Base-by-base conservation (phyloP, 2,797 vertebrate genomes). In the Hoplostethus mediterraneus region DNA sequence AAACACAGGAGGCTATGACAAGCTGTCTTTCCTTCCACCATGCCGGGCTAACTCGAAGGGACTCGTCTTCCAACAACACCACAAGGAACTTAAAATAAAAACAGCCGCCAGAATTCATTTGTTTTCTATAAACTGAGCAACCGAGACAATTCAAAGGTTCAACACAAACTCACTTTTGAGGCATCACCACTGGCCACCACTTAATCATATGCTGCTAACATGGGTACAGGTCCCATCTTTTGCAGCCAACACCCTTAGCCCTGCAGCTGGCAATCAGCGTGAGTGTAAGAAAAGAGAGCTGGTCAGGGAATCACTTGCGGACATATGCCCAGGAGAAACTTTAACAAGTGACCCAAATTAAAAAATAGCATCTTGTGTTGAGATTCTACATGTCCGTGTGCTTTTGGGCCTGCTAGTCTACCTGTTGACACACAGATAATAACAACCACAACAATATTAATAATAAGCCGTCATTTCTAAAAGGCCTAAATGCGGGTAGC, bases 1-100 rank as follows among this genome's bases (percentile, higher is more conserved):
- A 90, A 88, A 87, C 63, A 88, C 33, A 54, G 13, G 49, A 67
- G 47, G 12, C 60, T 30, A 28, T 57, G 53, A 68, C 30, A 31
- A 21, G 52, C 66, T 61, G 65, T 13, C 31, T 68, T 54, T 65
- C 25, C 14, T 73, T 61, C 59, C 36, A 69, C 57, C 52, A 64
- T 63, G 79, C 75, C 38, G 25, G 1, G 21, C 3, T 57, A 62
- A 79, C 49, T n/a, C 0, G 3, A 44, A 44, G 52, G 42, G 4
- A 13, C 42, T 13, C 3, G 42, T 44, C 42, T 5, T 33, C 33
- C 6, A 33, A 33, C 33, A 33, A 33, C 33, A 21, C 21, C 21
- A 21, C 21, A 21, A 21, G 21, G 21, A 21, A 21, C 21, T 1
- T 21, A 21, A 21, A 21, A 21, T 21, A 21, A 21, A 21, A 21